Conservation (phyloP, 2,113 vertebrate species). For the Pollachius pollachius region DNA sequence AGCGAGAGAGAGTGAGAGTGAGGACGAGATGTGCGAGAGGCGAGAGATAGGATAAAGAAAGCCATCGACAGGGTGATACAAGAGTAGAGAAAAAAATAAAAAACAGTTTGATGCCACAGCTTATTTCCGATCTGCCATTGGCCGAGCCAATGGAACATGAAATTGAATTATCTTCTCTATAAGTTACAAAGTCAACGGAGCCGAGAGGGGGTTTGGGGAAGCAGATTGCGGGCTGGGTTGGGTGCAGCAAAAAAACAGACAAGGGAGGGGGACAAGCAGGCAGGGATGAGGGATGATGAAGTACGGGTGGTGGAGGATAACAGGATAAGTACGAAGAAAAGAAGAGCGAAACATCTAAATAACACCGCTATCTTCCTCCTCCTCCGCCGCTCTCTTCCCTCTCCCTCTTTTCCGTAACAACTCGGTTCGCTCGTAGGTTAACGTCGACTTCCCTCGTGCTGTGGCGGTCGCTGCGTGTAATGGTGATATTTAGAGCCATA, state of each 20-base stretch:
- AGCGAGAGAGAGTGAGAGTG: not conserved
- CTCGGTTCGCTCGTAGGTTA: slow-evolving; percentile 1
- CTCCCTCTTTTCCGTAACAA: not conserved
- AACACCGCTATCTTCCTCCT: not conserved
- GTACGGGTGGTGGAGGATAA: not conserved
- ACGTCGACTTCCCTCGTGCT: not conserved
- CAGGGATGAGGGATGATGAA: not conserved
- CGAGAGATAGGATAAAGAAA: slow-evolving; percentile 1
- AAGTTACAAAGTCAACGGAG: slow-evolving; percentile 41
- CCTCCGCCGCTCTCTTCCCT: not conserved
- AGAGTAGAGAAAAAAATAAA: slow-evolving; percentile 7
- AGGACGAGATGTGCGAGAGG: not conserved
- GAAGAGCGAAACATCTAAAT: not conserved
- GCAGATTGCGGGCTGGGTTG: not conserved
- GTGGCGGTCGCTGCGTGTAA: slow-evolving; percentile 3
- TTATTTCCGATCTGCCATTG: slow-evolving; percentile 30
- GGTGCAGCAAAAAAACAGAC: not conserved
- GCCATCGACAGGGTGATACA: too few relatives aligned
- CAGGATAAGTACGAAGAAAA: not conserved
- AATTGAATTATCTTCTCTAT: slow-evolving; percentile 42
- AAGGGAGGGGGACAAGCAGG: not conserved
- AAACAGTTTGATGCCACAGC: slow-evolving; percentile 28
- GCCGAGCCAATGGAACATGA: slow-evolving; percentile 37
- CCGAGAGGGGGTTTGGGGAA: slow-evolving; percentile 11
- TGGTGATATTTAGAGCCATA: slow-evolving; percentile 13